phyloP scores from a whole-genome alignment of 1,140 invertebrate genomes.

The Danaus plexippus region DNA sequence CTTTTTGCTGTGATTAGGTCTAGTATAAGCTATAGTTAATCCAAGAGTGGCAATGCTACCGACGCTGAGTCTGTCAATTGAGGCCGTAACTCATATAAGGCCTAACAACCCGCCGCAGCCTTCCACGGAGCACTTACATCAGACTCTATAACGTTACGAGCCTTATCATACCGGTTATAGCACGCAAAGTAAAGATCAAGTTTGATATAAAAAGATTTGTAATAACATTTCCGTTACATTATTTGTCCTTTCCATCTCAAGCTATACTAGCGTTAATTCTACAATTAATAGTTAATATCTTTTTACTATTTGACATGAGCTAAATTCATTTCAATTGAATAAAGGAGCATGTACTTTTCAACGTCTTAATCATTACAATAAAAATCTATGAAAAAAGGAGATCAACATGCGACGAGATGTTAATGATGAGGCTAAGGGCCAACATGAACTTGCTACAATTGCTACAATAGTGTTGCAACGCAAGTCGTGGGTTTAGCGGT shows the following conservation, averaged over 20 bases:
- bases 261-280: no score
- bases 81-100: no score
- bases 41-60: not conserved
- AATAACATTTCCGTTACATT: constrained; percentile 9
- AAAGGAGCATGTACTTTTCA: not conserved
- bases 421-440: constrained; percentile 19
- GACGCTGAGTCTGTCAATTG: no score
- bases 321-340: no score
- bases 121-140: constrained; percentile 39
- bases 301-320: no score
- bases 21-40: not conserved
- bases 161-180: constrained; percentile 38
- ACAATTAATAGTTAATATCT: no score
- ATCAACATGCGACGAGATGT: not conserved
- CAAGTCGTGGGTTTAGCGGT: constrained; percentile 61
- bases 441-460: constrained; percentile 35
- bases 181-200: constrained; percentile 6
- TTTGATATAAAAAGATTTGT: constrained; percentile 10
- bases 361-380: not conserved
- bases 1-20: no score
- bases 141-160: constrained; percentile 44
- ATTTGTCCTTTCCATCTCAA: no score
- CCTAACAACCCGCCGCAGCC: constrained; percentile 9
- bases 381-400: constrained; percentile 2
- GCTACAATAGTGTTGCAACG: constrained; percentile 64